These are phyloP conservation scores for Dasyornis broadbenti DNA, from an alignment of 2,113 vertebrate species.

Conservation along the genomic window DNA sequence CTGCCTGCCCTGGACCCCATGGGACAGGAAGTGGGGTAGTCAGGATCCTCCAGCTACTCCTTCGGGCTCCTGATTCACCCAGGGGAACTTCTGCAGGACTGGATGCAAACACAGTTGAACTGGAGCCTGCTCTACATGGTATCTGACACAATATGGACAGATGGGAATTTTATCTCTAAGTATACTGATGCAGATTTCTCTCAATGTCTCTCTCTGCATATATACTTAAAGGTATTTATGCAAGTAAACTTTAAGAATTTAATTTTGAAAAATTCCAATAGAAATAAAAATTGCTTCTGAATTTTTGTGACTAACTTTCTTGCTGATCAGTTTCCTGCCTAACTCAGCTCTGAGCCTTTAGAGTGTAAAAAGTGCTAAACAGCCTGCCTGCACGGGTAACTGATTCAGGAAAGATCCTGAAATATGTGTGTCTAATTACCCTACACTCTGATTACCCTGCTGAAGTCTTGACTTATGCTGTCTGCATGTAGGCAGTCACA, in stretches of 20 bases:
- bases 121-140: not conserved
- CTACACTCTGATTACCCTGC: not conserved
- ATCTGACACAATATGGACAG: not conserved
- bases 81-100: not conserved
- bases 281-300: not conserved
- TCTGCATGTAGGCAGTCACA: not conserved
- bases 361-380: not conserved
- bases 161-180: not conserved
- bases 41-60: not conserved
- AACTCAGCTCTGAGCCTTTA: not conserved
- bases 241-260: not conserved
- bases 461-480: not conserved
- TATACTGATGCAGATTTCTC: not conserved
- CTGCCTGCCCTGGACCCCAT: not conserved
- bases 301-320: not conserved
- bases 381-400: not conserved
- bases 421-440: not conserved
- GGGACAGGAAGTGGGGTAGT: not conserved
- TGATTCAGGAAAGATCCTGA: not conserved
- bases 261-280: not conserved
- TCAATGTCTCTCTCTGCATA: not conserved
- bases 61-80: not conserved
- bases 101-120: not conserved
- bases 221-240: not conserved
- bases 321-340: not conserved